These are phyloP conservation scores for Theonella swinhoei DNA, from an alignment of 37 sponge, comb jelly and placozoan species.

Conservation along the genomic window DNA sequence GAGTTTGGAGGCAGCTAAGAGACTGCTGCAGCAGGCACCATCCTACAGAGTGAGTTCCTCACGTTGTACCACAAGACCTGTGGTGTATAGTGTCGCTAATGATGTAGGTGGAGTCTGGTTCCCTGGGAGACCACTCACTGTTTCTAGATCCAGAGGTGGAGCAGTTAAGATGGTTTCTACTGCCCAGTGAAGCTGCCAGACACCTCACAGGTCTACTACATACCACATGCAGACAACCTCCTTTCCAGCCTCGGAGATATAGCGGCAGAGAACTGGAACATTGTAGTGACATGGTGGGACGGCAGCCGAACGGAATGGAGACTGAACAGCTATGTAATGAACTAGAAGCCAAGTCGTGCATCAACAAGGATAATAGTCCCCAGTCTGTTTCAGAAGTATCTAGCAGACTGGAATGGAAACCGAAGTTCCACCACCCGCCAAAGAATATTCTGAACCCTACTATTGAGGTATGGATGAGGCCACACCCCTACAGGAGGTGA, in stretches of 20 bases:
- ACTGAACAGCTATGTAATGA: not conserved
- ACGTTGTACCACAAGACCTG: slow-evolving; percentile 6
- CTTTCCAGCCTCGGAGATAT: slow-evolving; percentile 59
- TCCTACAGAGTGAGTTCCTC: not conserved
- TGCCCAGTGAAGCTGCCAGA: slow-evolving; percentile 75
- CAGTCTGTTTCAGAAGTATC: not conserved
- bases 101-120: not conserved
- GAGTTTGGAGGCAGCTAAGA: not conserved
- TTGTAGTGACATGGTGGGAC: not conserved
- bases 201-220: slow-evolving; percentile 13
- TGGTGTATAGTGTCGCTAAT: not conserved
- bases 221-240: slow-evolving; percentile 34
- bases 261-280: too few species aligned
- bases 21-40: not conserved
- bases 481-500: not conserved
- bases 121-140: slow-evolving; percentile 35
- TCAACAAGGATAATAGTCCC: too few species aligned
- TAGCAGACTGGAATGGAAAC: not conserved
- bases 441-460: slow-evolving; percentile 81
- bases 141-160: slow-evolving; percentile 64
- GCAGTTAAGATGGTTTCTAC: slow-evolving; percentile 82
- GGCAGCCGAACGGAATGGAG: not conserved
- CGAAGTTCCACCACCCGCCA: slow-evolving; percentile 76
- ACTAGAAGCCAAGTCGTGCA: not conserved
- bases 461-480: slow-evolving; percentile 49